These are phyloP conservation scores for Camarhynchus parvulus DNA, from an alignment of 2,113 vertebrate species.

Conservation along the genomic window DNA sequence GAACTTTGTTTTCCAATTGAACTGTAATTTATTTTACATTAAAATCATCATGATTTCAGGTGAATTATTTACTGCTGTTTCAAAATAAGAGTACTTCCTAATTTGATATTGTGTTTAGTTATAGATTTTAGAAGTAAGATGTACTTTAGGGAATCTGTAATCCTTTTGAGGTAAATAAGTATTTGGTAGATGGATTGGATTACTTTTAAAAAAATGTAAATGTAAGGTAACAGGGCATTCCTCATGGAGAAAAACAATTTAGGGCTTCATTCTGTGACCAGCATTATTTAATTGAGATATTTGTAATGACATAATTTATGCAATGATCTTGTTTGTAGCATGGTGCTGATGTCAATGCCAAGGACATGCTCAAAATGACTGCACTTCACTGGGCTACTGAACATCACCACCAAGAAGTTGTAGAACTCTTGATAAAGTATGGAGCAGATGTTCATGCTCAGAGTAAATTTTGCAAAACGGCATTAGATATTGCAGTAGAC, in stretches of 20 bases:
- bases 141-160: background rate
- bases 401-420: slow-evolving; percentile 85
- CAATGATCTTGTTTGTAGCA: slow-evolving; percentile 75
- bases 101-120: background rate
- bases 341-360: slow-evolving; percentile 87
- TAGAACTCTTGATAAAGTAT: slow-evolving; percentile 87
- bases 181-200: background rate
- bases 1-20: background rate
- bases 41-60: background rate
- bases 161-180: background rate
- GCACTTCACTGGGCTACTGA: slow-evolving; percentile 90
- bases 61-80: background rate
- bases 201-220: background rate
- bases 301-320: background rate
- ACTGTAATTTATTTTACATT: background rate
- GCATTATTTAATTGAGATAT: background rate
- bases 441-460: slow-evolving; percentile 88
- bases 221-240: background rate
- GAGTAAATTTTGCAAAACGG: slow-evolving; percentile 90
- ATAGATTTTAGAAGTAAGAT: background rate
- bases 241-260: background rate
- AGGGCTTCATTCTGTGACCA: background rate
- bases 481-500: slow-evolving; percentile 87
- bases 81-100: background rate
- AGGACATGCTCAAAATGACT: slow-evolving; percentile 92